Conservation (phyloP, 2,113 vertebrate genomes). For the Cettia cetti region DNA sequence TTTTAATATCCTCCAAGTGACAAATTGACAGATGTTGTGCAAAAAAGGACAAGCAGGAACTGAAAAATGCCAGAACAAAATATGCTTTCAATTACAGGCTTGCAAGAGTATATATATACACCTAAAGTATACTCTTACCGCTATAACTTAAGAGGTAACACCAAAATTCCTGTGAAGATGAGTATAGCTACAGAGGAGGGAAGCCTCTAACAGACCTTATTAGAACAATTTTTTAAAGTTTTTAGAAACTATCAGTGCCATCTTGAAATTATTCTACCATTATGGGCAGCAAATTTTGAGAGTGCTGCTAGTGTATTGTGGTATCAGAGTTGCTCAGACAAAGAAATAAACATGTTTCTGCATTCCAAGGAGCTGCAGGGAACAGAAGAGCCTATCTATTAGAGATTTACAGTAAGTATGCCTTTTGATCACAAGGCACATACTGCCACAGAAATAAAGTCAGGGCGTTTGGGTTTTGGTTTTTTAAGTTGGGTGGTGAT, state of each 20-base stretch:
- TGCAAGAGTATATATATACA: no score
- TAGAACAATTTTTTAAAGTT: neutral
- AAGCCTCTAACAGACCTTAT: neutral
- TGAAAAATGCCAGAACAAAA: neutral
- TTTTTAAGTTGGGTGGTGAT: neutral
- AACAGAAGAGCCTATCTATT: neutral
- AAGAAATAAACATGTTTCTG: neutral
- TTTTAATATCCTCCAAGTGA: neutral
- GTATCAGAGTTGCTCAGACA: neutral
- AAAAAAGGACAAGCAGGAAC: neutral
- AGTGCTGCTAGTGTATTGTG: neutral
- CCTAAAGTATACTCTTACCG: neutral
- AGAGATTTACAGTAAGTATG: neutral
- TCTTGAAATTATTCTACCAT: neutral
- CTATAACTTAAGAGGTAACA: neutral
- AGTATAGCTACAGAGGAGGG: neutral
- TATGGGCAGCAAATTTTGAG: neutral
- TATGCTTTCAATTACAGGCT: neutral
- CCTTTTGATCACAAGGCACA: neutral
- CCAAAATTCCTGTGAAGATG: neutral
- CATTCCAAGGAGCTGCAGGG: neutral
- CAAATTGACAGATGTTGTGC: neutral
- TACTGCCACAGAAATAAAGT: neutral
- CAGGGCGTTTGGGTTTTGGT: fast-evolving
- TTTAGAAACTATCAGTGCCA: neutral